phyloP scores from a whole-genome alignment of 2,113 vertebrate species.

The Nansenia antarctica region DNA sequence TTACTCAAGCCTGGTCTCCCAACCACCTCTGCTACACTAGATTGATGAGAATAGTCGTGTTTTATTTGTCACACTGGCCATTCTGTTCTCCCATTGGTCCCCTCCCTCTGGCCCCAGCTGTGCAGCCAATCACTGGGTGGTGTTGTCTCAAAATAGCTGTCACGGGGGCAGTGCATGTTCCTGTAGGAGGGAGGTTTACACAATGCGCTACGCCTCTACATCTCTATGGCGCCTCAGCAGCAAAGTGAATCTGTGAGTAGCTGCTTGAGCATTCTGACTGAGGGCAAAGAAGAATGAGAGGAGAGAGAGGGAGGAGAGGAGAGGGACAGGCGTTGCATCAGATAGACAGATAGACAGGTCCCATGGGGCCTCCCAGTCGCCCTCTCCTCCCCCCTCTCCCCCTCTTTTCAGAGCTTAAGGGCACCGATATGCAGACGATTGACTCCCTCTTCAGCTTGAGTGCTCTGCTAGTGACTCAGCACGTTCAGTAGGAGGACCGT shows the following conservation, averaged over 20 bases:
- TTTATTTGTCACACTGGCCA: too few species aligned
- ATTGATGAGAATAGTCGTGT: too few species aligned
- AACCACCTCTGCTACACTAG: too few species aligned
- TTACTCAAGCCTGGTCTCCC: too few species aligned
- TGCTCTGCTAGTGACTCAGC: not conserved
- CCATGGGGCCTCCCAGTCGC: slow-evolving; percentile 42
- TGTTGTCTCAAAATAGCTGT: too few species aligned
- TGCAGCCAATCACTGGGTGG: too few species aligned
- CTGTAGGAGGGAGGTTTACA: not conserved
- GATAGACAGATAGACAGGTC: slow-evolving; percentile 31
- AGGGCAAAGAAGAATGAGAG: slow-evolving; percentile 5
- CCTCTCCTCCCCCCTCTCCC: not conserved
- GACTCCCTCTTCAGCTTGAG: not conserved
- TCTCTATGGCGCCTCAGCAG: slow-evolving; percentile 16
- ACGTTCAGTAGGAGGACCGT: not conserved
- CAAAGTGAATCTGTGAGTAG: slow-evolving; percentile 20
- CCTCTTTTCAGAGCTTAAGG: slow-evolving; percentile 9
- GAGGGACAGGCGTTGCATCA: slow-evolving; percentile 25
- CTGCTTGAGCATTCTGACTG: not conserved
- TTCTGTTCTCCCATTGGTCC: too few species aligned
- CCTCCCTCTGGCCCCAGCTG: too few species aligned
- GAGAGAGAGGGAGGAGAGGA: not conserved
- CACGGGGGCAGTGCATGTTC: too few species aligned
- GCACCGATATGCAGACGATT: not conserved
- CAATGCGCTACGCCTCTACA: too few species aligned